phyloP scores from a whole-genome alignment of 2,113 vertebrate species.

The Phocoena phocoena region DNA sequence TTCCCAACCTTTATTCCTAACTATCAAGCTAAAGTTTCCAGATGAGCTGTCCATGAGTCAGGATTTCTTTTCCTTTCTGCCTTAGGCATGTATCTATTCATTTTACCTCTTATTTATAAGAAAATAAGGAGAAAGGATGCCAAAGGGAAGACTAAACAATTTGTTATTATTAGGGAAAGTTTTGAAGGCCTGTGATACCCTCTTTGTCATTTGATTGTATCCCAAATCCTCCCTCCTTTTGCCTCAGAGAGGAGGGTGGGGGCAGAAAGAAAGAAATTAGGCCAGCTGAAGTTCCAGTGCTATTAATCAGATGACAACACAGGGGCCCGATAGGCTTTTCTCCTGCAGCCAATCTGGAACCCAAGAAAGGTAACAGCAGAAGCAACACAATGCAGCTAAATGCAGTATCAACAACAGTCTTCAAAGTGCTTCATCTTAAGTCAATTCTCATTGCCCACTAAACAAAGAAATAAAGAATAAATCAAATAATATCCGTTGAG shows the following conservation, averaged over 20 bases:
- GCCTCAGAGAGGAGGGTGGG: neutral
- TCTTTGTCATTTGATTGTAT: neutral
- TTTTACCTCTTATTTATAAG: neutral
- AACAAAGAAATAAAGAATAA: conserved; percentile 44
- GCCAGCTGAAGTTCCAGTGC: neutral
- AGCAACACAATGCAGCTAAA: neutral
- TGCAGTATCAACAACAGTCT: neutral
- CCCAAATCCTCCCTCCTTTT: neutral
- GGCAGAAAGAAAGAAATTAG: neutral
- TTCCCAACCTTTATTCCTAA: neutral
- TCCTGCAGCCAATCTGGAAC: neutral
- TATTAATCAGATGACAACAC: neutral
- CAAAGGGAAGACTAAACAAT: neutral
- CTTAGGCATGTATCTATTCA: neutral
- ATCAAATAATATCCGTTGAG: neutral
- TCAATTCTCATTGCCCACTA: neutral
- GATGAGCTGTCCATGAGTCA: neutral
- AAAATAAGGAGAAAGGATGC: neutral
- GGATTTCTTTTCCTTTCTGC: neutral
- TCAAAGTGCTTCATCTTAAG: neutral
- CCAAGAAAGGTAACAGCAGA: neutral
- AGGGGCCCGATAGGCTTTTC: neutral
- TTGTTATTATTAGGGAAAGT: neutral
- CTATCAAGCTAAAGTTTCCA: neutral
- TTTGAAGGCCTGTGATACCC: neutral